Conservation (phyloP, 1,140 invertebrate genomes). For the Helicoverpa zea region DNA sequence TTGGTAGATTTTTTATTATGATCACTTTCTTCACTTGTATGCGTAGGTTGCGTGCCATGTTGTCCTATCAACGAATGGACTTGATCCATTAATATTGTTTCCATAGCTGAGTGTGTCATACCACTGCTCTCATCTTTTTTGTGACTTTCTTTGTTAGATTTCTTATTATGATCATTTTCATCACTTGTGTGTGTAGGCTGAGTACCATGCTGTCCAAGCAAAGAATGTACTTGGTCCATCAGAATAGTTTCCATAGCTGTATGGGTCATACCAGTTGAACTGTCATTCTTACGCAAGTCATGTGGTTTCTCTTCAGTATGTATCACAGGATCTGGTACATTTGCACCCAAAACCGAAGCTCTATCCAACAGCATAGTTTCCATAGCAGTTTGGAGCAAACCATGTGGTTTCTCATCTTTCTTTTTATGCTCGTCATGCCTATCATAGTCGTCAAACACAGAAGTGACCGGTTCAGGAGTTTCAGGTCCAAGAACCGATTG, state of each 20-base stretch:
- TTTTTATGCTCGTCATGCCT: conserved; percentile 11
- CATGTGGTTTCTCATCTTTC: conserved; percentile 18
- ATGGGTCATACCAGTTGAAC: conserved; percentile 37
- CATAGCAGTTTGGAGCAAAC: conserved; percentile 74
- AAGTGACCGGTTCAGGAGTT: conserved; percentile 41
- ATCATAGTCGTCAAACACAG: conserved; percentile 40
- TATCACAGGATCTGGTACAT: conserved; percentile 20
- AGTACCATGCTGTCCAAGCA: too few species aligned
- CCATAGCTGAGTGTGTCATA: too few species aligned
- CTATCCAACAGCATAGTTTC: conserved; percentile 79
- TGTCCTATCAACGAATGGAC: too few species aligned
- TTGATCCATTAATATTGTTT: too few species aligned
- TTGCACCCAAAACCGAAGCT: conserved; percentile 35
- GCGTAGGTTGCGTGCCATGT: not conserved
- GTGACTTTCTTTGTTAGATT: not conserved
- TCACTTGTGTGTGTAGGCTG: not conserved
- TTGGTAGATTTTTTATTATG: not conserved
- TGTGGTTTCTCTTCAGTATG: not conserved
- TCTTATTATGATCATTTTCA: not conserved
- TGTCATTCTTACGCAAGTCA: conserved; percentile 28
- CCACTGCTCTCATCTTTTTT: too few species aligned
- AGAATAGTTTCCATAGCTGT: not conserved
- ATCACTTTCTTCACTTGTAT: not conserved
- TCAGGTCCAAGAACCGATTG: conserved; percentile 49
- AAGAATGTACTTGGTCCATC: too few species aligned